phyloP scores from a whole-genome alignment of 2,888 invertebrate genomes.

The Halocaridina rubra region DNA sequence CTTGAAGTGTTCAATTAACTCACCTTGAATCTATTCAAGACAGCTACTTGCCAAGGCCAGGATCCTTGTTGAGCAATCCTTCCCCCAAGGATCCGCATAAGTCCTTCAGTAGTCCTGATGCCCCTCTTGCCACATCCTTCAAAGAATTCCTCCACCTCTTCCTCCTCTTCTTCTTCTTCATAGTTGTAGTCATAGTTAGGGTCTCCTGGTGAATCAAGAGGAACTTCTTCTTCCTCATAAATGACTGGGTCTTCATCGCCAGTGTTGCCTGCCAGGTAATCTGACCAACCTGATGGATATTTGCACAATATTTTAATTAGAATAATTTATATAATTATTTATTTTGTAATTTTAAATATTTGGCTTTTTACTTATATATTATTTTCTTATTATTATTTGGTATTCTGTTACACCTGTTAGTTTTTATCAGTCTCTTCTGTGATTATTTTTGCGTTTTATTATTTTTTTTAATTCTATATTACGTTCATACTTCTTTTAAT shows the following conservation, averaged over 20 bases:
- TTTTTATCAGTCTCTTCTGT: too few species aligned
- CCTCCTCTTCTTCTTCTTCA: slow-evolving; percentile 6
- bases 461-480: too few species aligned
- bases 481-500: too few species aligned
- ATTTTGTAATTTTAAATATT: too few species aligned
- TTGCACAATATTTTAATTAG: too few species aligned
- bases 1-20: too few species aligned
- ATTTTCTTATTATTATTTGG: too few species aligned
- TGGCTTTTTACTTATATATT: too few species aligned
- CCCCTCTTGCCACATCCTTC: neutral
- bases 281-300: slow-evolving; percentile 3
- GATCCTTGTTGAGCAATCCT: slow-evolving; percentile 81
- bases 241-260: neutral
- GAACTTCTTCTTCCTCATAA: neutral
- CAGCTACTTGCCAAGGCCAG: slow-evolving; percentile 96
- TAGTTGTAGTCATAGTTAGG: neutral
- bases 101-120: neutral
- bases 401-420: too few species aligned
- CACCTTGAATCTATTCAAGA: slow-evolving; percentile 81
- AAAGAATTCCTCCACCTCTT: neutral
- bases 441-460: too few species aligned
- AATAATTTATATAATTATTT: too few species aligned
- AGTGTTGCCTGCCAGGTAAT: neutral
- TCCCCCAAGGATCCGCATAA: slow-evolving; percentile 86
- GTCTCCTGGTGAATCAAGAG: neutral